These are phyloP conservation scores for Drosophila sucinea DNA, from an alignment of 1,140 invertebrate genomes.

Conservation along the genomic window DNA sequence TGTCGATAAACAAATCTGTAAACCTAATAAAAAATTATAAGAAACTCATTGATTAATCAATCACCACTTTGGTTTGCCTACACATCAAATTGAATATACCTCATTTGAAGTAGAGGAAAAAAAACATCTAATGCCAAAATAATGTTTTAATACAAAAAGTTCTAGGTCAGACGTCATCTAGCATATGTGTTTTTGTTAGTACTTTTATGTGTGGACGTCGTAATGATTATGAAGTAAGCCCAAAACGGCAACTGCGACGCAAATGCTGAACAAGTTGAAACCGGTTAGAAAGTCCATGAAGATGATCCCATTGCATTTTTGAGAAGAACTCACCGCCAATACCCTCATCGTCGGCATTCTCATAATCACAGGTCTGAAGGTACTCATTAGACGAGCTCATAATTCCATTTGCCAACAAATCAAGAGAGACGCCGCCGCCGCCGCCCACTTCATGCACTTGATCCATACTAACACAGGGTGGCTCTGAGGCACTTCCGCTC, in stretches of 20 bases:
- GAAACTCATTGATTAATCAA: no score
- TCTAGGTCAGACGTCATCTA: slow-evolving; percentile 49
- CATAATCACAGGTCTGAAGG: slow-evolving; percentile 43
- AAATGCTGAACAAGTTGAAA: slow-evolving; percentile 25
- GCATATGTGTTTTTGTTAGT: slow-evolving; percentile 21
- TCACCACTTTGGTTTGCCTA: not conserved
- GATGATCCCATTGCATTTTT: slow-evolving; percentile 4
- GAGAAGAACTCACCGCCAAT: slow-evolving; percentile 63
- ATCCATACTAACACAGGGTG: slow-evolving; percentile 20
- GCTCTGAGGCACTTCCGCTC: slow-evolving; percentile 43
- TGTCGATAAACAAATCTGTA: no score
- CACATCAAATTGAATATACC: not conserved
- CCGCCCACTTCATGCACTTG: slow-evolving; percentile 24
- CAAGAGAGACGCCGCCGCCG: not conserved
- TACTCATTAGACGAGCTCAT: slow-evolving; percentile 24
- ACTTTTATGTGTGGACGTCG: slow-evolving; percentile 23
- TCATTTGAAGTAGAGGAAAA: slow-evolving; percentile 28
- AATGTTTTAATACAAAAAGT: slow-evolving; percentile 41
- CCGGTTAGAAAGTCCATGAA: slow-evolving; percentile 8
- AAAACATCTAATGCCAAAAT: slow-evolving; percentile 49
- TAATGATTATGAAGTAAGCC: slow-evolving; percentile 17
- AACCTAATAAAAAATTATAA: no score
- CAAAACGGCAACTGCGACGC: slow-evolving; percentile 38
- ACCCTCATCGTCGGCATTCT: slow-evolving; percentile 59
- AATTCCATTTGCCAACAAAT: slow-evolving; percentile 13